phyloP scores from a whole-genome alignment of 2,113 vertebrate genomes.

The Lagopus muta region DNA sequence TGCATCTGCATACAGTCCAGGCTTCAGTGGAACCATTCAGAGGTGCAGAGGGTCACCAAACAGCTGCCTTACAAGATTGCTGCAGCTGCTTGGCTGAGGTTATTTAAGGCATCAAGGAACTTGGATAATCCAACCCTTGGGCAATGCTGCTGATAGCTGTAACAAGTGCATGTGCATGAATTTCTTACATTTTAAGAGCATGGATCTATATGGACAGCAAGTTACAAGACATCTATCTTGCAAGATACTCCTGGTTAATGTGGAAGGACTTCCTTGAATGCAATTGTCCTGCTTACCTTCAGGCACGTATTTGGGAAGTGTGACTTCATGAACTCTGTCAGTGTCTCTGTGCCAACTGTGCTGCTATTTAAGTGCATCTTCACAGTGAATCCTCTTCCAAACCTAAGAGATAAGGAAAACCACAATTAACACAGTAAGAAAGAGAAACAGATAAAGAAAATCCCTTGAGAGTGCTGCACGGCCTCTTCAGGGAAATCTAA shows the following conservation, averaged over 20 bases:
- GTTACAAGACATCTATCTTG: not conserved
- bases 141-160: not conserved
- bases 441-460: conserved; percentile 7
- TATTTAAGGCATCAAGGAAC: not conserved
- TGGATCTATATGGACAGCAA: rapidly evolving
- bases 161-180: not conserved
- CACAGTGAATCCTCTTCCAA: conserved; percentile 96
- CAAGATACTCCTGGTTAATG: not conserved
- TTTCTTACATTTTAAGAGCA: not conserved
- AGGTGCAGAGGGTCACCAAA: not conserved
- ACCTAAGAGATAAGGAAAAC: conserved; percentile 77
- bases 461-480: not conserved
- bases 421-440: conserved; percentile 5
- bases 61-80: not conserved
- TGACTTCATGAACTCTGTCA: conserved; percentile 91
- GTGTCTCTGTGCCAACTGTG: conserved; percentile 77
- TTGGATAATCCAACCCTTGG: not conserved
- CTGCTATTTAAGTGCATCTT: conserved; percentile 91
- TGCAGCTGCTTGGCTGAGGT: not conserved
- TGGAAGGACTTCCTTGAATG: not conserved
- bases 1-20: not conserved
- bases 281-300: conserved; percentile 83
- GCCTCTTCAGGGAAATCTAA: conserved; percentile 26
- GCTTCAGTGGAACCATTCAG: not conserved
- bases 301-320: conserved; percentile 91